A percentile compares a stretch with the other conserved stretches of the same genome.
These are phyloP conservation scores for Aphyosemion australe DNA, from an alignment of 2,113 vertebrate species.

Conservation along the genomic window DNA sequence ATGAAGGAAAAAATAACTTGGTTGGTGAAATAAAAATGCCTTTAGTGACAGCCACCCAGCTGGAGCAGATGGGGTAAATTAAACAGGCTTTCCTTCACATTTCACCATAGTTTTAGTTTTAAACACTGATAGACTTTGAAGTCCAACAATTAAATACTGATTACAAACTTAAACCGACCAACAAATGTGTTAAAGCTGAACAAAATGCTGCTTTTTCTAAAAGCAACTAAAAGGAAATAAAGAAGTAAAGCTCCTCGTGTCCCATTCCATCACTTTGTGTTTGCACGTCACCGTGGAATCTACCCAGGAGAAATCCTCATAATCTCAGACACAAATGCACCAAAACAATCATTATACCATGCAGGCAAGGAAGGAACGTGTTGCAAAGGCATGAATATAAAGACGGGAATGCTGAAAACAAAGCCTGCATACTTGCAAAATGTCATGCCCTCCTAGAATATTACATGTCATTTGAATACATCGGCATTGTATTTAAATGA, in stretches of 20 bases:
- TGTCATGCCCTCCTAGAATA: constrained; percentile 9
- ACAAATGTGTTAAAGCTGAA: background rate
- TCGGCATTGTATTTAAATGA: constrained; percentile 29
- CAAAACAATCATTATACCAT: constrained; percentile 11
- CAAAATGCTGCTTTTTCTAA: background rate
- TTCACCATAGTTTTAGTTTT: too few relatives aligned
- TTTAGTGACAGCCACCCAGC: background rate
- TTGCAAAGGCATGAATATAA: background rate
- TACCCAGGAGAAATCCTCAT: background rate
- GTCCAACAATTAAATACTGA: too few relatives aligned
- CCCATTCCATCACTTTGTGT: background rate
- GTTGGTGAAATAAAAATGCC: too few relatives aligned
- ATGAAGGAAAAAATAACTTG: too few relatives aligned
- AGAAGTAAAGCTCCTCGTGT: background rate
- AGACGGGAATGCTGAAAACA: background rate
- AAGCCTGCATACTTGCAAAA: background rate
- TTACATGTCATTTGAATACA: constrained; percentile 35
- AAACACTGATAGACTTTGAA: too few relatives aligned
- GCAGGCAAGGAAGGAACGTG: constrained; percentile 3
- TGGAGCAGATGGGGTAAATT: background rate
- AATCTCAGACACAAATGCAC: background rate
- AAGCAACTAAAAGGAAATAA: background rate
- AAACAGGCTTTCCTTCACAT: too few relatives aligned
- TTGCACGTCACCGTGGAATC: background rate
- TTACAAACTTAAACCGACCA: background rate